Base-by-base conservation (phyloP, 2,113 vertebrate species). In the Romanogobio albipinnatus region DNA sequence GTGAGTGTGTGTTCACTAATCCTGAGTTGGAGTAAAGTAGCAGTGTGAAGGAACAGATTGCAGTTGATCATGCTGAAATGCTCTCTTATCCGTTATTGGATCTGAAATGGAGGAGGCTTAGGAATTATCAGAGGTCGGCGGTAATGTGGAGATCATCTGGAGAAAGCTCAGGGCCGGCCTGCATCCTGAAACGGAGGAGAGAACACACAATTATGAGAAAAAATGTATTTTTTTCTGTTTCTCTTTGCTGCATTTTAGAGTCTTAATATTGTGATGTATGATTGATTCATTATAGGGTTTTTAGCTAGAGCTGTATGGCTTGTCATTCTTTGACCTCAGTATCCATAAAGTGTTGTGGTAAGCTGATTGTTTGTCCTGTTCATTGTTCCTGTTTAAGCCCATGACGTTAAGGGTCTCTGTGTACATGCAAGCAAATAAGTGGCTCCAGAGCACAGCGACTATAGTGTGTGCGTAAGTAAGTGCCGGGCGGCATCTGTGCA, bases 111-210 rank as follows among this genome's bases (percentile, higher is more conserved):
- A 96, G 95, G 95, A 96, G 95, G 95, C 95, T 97, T 98, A 97
- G 95, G 96, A 97, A 98, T 96, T 96, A 97, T 96, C 96, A 95
- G 95, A 95, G 94, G 96, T 95, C 93, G 94, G 93, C 91, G 94
- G 96, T 97, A 97, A 96, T 97, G 96, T 97, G 95, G 95, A 96
- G 96, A 97, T 97, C 96, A 96, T 95, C 96, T 93, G 92, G 94
- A 91, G 95, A 91, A 91, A 93, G 83, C 89, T 91, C 61, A 76
- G 84, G 91, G 91, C 91, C 90, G 83, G 83, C 86, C 93, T 89
- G 88, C 89, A 87, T 89, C 88, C 89, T 84, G 84, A 90, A 87
- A 90, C 84, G 82, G 62, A 26, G 51, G 51, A 33, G 51, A 26
- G 33, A 58, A 76, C 22, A 45, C 59, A 61, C 62, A 80, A 11